phyloP scores from a whole-genome alignment of 2,888 invertebrate genomes.

The Scrobipalpa atriplicella region DNA sequence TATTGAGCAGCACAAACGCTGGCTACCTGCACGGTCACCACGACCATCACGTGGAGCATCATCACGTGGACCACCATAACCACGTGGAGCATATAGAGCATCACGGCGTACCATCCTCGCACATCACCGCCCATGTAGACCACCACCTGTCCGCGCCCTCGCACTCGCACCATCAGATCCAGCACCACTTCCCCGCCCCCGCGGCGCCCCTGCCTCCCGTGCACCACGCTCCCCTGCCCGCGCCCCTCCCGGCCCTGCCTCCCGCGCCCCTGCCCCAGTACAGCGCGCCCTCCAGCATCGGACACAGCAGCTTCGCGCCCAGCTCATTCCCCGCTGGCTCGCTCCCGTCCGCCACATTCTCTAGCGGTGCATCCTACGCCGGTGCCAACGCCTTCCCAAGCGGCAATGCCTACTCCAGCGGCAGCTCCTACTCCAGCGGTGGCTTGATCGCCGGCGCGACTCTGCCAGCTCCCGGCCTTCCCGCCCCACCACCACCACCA shows the following conservation, averaged over 20 bases:
- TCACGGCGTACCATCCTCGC: slow-evolving; percentile 26
- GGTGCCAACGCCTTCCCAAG: neutral
- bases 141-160: slow-evolving; percentile 31
- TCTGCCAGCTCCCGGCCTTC: slow-evolving; percentile 23
- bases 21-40: slow-evolving; percentile 59
- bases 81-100: slow-evolving; percentile 38
- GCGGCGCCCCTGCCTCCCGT: slow-evolving; percentile 5
- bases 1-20: slow-evolving; percentile 67
- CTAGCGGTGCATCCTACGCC: slow-evolving; percentile 40
- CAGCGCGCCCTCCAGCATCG: neutral
- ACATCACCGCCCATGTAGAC: slow-evolving; percentile 29
- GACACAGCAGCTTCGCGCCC: slow-evolving; percentile 59
- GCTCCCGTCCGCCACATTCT: slow-evolving; percentile 68
- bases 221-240: slow-evolving; percentile 8
- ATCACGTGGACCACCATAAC: slow-evolving; percentile 36
- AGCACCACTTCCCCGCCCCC: slow-evolving; percentile 24
- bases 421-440: slow-evolving; percentile 36
- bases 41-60: slow-evolving; percentile 42
- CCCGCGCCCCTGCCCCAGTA: slow-evolving; percentile 8
- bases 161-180: slow-evolving; percentile 27
- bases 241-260: neutral
- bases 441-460: slow-evolving; percentile 34
- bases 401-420: neutral
- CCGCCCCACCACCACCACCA: slow-evolving; percentile 11
- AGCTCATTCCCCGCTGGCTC: slow-evolving; percentile 74